These are phyloP conservation scores for Ferdinandea cuprea DNA, from an alignment of 2,888 invertebrate genomes.

Conservation along the genomic window DNA sequence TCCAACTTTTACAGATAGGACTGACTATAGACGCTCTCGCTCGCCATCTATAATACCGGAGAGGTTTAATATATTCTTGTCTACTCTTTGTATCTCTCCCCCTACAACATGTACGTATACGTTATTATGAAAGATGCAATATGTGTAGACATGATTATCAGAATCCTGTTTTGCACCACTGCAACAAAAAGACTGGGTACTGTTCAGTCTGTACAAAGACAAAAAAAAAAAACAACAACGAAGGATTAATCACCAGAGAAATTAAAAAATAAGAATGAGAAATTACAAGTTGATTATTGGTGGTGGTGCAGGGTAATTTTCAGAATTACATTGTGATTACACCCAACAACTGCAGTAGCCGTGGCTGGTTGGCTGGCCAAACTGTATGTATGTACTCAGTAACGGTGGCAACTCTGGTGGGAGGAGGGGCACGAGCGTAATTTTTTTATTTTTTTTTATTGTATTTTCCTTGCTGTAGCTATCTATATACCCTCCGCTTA, in stretches of 20 bases:
- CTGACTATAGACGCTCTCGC: background rate
- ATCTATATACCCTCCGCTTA: constrained; percentile 33
- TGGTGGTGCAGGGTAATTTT: constrained; percentile 73
- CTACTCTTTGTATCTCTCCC: constrained; percentile 16
- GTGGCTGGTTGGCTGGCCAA: constrained; percentile 40
- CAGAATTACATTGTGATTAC: constrained; percentile 73
- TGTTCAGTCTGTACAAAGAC: too few relatives aligned
- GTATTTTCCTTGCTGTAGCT: constrained; percentile 39
- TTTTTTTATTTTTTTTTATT: too few relatives aligned
- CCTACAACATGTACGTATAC: constrained; percentile 23
- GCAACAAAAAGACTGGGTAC: too few relatives aligned
- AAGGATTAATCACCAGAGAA: constrained; percentile 72
- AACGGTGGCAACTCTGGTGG: constrained; percentile 51
- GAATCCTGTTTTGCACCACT: constrained; percentile 69
- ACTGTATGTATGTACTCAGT: background rate
- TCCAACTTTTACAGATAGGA: background rate
- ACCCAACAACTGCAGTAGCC: constrained; percentile 63
- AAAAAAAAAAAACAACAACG: constrained; percentile 12
- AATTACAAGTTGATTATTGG: constrained; percentile 74
- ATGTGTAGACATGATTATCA: constrained; percentile 54
- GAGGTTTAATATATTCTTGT: background rate
- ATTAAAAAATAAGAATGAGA: constrained; percentile 71
- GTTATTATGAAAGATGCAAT: constrained; percentile 56
- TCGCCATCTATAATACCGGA: too few relatives aligned
- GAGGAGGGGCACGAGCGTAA: constrained; percentile 59